Evolutionary conservation across 2,113 vertebrate species (phyloP), one percentile per base, ranked within the genome.

Genomic region (Hystrix cristata): DNA sequence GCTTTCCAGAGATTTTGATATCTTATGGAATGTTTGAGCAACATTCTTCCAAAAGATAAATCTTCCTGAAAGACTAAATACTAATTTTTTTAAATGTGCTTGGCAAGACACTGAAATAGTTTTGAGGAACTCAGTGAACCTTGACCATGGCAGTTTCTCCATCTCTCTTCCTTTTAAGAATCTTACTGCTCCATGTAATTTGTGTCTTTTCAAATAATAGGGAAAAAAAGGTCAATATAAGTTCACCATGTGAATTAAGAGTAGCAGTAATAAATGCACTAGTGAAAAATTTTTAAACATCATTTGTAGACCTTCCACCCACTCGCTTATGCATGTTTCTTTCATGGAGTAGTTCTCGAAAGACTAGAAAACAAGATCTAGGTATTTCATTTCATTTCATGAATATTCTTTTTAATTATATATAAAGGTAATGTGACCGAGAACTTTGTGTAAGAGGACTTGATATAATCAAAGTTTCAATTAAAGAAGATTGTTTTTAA

Each of bases 61-160:
- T 90, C 85, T 94, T 65, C n/a, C 86, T 59, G 51, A 96, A 95
- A 96, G 94, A 95, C 88, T 95, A 96, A 91, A 96, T 92, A 95
- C 81, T 96, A 83, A 85, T 96, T 95, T 96, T 93, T 90, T 90
- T 48, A 29, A 96, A 95, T 96, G 93, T 92, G 69, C 93, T 97
- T 98, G 97, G 95, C 96, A 98, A 98, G 78, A 93, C 74, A 80
- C 74, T 94, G 85, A 87, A 94, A 97, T 98, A 96, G 97, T 97
- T 98, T 86, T 97, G 80, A 96, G 83, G 95, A 95, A 97, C 94
- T 94, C 27, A 21, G 88, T 87, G 91, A 97, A 90, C 91, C 84
- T 71, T 83, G 91, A 94, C 38, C 83, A 96, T 43, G 89, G 86
- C 79, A 59, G 57, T 69, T 87, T 92, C 80, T 97, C 86, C 59